Conservation (phyloP, 2,888 invertebrate genomes). For the Philaethria dido region DNA sequence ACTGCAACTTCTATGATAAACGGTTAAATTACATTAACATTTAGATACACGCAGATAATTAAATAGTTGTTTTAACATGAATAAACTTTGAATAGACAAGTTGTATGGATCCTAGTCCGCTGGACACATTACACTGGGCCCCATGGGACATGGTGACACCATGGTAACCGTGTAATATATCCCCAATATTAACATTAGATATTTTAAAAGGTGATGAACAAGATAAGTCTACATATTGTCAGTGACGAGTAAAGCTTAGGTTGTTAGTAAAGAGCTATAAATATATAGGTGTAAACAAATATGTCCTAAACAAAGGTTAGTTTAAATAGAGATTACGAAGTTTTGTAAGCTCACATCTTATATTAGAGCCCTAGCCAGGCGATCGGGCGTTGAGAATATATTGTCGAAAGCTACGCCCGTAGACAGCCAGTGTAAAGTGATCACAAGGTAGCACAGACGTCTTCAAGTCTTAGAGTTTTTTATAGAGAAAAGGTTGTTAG, state of each 20-base stretch:
- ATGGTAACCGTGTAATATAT: slow-evolving; percentile 35
- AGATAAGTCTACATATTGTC: slow-evolving; percentile 21
- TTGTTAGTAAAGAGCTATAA: slow-evolving; percentile 30
- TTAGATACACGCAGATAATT: slow-evolving; percentile 27
- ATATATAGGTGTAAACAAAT: slow-evolving; percentile 21
- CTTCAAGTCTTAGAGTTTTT: slow-evolving; percentile 43
- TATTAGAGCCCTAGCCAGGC: slow-evolving; percentile 38
- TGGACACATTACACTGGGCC: slow-evolving; percentile 35
- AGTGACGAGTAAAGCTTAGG: slow-evolving; percentile 30
- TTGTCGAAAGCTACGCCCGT: slow-evolving; percentile 64
- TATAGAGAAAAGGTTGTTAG: slow-evolving; percentile 20
- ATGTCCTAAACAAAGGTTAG: slow-evolving; percentile 10
- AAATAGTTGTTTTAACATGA: slow-evolving; percentile 25
- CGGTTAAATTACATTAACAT: slow-evolving; percentile 31
- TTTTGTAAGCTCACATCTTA: slow-evolving; percentile 35
- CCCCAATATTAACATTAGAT: slow-evolving; percentile 23
- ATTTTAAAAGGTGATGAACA: slow-evolving; percentile 22
- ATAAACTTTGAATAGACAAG: slow-evolving; percentile 23
- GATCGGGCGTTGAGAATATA: slow-evolving; percentile 59
- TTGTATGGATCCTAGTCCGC: slow-evolving; percentile 33
- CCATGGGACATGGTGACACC: too few species aligned
- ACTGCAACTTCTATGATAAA: slow-evolving; percentile 22
- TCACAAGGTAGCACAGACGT: slow-evolving; percentile 63
- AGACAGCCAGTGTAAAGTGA: slow-evolving; percentile 61
- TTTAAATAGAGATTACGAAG: slow-evolving; percentile 17